These are phyloP conservation scores for Amniataba percoides DNA, from an alignment of 2,797 vertebrate species.

Conservation along the genomic window DNA sequence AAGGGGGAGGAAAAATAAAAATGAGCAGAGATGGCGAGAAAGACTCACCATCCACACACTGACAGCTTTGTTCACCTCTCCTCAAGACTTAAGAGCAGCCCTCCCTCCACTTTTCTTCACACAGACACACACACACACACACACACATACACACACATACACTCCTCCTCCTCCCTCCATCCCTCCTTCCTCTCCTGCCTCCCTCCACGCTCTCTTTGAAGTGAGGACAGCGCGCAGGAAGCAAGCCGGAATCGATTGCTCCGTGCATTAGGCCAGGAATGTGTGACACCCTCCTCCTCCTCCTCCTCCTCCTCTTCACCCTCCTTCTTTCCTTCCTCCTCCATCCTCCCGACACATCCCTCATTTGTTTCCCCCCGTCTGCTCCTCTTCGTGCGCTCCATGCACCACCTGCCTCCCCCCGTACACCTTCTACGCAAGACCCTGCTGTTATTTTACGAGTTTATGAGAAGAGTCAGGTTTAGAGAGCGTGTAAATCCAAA, in stretches of 20 bases:
- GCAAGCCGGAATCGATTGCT: conserved; percentile 81
- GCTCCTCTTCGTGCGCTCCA: conserved; percentile 13
- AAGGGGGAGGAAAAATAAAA: conserved; percentile 18
- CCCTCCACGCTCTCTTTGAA: conserved; percentile 71
- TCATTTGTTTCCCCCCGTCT: conserved; percentile 37
- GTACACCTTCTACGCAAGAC: conserved; percentile 16
- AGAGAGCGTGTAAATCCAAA: background rate
- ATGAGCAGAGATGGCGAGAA: conserved; percentile 32
- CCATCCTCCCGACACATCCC: conserved; percentile 53
- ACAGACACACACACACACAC: conserved; percentile 27
- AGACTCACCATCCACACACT: conserved; percentile 67
- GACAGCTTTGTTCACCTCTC: conserved; percentile 79
- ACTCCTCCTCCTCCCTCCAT: conserved; percentile 26
- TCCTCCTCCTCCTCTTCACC: conserved; percentile 40
- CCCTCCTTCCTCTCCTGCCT: conserved; percentile 53
- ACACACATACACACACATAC: too few relatives aligned
- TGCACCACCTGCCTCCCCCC: conserved; percentile 4
- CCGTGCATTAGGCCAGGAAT: conserved; percentile 82
- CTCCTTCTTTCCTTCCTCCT: conserved; percentile 57
- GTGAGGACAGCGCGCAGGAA: conserved; percentile 74
- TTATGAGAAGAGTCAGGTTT: background rate
- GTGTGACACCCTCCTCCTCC: conserved; percentile 71
- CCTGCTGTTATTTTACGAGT: conserved; percentile 5
- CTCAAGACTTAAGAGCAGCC: conserved; percentile 45
- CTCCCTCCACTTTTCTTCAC: conserved; percentile 43